Conservation (phyloP, 2,797 vertebrate genomes). For the Poeciliopsis turneri region DNA sequence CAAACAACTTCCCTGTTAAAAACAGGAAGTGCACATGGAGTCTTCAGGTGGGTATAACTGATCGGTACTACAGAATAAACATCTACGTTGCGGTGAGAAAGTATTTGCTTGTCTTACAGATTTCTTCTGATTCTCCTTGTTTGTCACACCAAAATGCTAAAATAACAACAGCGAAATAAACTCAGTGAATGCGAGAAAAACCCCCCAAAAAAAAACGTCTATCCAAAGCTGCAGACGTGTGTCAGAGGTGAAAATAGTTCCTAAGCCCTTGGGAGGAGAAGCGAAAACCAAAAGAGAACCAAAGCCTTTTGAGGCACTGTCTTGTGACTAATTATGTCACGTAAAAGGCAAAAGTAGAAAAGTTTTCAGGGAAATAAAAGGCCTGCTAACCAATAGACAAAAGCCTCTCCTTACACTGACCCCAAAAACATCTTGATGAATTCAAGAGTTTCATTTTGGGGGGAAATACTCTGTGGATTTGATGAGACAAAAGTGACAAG, state of each 20-base stretch:
- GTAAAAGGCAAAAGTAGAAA: not conserved
- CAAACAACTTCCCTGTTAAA: not conserved
- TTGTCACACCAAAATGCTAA: not conserved
- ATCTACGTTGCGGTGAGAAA: not conserved
- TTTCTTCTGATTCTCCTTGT: not conserved
- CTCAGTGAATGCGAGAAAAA: not conserved
- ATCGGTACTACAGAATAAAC: not conserved
- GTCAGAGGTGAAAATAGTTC: not conserved
- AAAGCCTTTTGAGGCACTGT: not conserved
- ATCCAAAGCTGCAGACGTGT: not conserved
- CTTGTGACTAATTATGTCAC: not conserved
- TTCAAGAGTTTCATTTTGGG: not conserved
- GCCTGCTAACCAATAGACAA: not conserved
- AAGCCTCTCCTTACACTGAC: not conserved
- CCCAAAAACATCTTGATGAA: not conserved
- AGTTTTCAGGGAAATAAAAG: not conserved
- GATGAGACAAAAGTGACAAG: not conserved
- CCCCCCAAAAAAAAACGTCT: not conserved
- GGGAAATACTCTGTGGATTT: not conserved
- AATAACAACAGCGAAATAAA: not conserved
- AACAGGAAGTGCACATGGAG: not conserved
- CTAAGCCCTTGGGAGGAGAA: not conserved
- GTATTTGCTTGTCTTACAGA: not conserved
- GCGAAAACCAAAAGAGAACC: not conserved
- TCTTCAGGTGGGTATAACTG: not conserved